Evolutionary conservation across 2,113 vertebrate species (phyloP).

Genomic region (Geococcyx californianus): DNA sequence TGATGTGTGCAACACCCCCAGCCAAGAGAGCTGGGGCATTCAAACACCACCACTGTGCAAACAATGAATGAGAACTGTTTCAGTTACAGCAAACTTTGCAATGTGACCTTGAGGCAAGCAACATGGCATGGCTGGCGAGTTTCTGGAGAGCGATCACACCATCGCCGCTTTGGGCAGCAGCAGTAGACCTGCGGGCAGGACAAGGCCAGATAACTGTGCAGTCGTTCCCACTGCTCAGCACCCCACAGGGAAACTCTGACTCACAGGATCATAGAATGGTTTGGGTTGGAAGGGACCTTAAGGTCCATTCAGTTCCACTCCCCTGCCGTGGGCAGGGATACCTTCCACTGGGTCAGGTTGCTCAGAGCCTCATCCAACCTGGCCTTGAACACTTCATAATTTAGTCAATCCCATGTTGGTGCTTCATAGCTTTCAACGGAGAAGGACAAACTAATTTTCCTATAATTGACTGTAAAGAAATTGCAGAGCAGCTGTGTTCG

Average conservation of each 20-base stretch:
- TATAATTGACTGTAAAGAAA: background rate
- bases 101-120: background rate
- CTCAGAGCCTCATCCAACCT: no score
- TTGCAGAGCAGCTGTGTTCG: background rate
- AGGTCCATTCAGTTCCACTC: no score
- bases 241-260: rapidly evolving
- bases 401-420: background rate
- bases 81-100: background rate
- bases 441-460: background rate
- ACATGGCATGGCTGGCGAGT: rapidly evolving
- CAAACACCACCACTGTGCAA: background rate
- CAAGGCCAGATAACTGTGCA: background rate
- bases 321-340: no score
- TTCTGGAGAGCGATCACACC: rapidly evolving
- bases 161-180: rapidly evolving
- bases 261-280: no score
- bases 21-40: rapidly evolving
- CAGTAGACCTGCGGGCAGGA: rapidly evolving
- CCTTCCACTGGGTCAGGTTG: no score
- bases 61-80: background rate
- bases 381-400: no score
- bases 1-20: rapidly evolving
- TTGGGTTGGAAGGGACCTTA: no score
- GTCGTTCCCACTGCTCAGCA: background rate
- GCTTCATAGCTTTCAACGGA: background rate